Base-by-base conservation (phyloP, 2,888 invertebrate species). In the Apodemia hepburni region DNA sequence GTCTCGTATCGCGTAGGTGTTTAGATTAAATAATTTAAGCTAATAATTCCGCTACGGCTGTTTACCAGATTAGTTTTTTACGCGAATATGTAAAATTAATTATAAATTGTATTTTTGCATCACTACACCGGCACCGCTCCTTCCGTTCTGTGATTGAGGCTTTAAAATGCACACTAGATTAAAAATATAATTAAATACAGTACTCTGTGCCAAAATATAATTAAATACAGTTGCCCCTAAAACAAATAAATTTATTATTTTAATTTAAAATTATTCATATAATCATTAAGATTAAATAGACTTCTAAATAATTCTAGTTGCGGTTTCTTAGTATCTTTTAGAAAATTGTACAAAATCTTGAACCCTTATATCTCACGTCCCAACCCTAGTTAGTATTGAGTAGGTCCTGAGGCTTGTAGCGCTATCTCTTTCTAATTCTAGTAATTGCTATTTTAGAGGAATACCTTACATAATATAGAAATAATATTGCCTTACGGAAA, bases 281-380 rank as follows among this genome's bases (percentile, higher is more conserved):
- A 60, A 58, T 33, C 61, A 70, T 66, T 81, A 80, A 72, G 68
- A 66, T 73, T 82, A 79, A 76, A 71, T 80, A 74, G 70, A 74
- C 73, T 77, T 76, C 73, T 85, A 85, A 81, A 74, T 74, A 81
- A 80, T 71, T 82, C 77, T 84, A 77, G 73, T 79, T 76, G 69
- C 78, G 76, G 76, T 72, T 70, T 78, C 82, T 75, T 79, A 75
- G 74, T 70, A 65, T 75, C 75, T 82, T 76, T 71, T 84, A 87
- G 83, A 75, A 73, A 82, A 81, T 78, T 88, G 87, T 87, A 86
- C 78, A 87, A 87, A 85, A 79, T 80, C 77, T 82, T 74, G 79
- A 86, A 78, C 89, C 88, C 89, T 89, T 88, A 68, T 83, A 67
- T 83, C 85, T 88, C 88, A 87, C 89, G 89, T 90, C 89, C 89